Conservation (phyloP, 2,888 invertebrate species). For the Andrena minutula region DNA sequence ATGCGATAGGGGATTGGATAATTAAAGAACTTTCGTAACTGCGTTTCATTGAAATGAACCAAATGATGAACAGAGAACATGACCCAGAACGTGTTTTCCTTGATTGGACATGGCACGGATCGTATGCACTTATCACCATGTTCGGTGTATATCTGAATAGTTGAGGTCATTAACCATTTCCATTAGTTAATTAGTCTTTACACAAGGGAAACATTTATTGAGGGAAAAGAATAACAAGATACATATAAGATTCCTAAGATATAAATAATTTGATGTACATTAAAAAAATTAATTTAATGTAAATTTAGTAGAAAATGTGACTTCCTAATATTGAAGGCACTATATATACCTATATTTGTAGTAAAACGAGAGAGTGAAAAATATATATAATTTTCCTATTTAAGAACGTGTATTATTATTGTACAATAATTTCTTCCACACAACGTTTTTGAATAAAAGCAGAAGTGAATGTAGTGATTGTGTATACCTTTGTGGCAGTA, state of each 20-base stretch:
- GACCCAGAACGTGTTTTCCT: slow-evolving; percentile 35
- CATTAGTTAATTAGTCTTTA: not conserved
- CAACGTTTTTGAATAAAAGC: not conserved
- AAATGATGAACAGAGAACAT: slow-evolving; percentile 55
- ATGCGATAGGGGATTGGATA: slow-evolving; percentile 39
- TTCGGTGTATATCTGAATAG: slow-evolving; percentile 43
- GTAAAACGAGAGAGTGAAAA: not conserved
- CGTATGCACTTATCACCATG: slow-evolving; percentile 32
- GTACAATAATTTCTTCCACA: not conserved
- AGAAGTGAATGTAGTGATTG: not conserved
- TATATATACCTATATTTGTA: too few relatives aligned
- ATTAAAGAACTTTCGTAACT: slow-evolving; percentile 34
- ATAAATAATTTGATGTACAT: too few relatives aligned
- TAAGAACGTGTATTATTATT: not conserved
- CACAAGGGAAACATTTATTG: too few relatives aligned
- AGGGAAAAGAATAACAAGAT: too few relatives aligned
- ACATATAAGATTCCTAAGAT: too few relatives aligned
- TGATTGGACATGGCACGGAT: slow-evolving; percentile 19
- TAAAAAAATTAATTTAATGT: too few relatives aligned
- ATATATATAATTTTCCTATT: not conserved
- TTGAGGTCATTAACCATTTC: not conserved
- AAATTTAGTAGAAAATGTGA: too few relatives aligned
- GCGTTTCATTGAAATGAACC: slow-evolving; percentile 43
- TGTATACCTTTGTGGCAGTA: slow-evolving; percentile 40
- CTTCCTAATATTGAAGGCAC: too few relatives aligned